Percentiles rank a stretch among this genome's conserved stretches.
Evolutionary conservation across 2,797 vertebrate species (phyloP).

Genomic region (Lepilemur septentrionalis): DNA sequence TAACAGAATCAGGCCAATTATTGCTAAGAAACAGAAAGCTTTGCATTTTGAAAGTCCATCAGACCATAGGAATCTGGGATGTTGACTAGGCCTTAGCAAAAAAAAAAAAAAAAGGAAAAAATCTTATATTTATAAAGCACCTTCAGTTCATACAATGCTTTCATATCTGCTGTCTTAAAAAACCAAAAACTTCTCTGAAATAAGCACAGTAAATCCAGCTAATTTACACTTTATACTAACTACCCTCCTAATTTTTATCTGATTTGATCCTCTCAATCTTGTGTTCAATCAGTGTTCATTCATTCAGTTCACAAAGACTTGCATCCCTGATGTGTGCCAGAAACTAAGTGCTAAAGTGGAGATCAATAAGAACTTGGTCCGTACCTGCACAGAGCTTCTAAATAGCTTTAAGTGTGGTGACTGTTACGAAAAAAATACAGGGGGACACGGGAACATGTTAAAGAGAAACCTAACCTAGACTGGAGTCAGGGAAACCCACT

Average conservation of each 20-base stretch:
- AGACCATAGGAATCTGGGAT: neutral
- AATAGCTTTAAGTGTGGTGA: neutral
- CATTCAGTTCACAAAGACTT: neutral
- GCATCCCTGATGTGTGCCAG: neutral
- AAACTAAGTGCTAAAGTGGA: neutral
- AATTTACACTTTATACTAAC: neutral
- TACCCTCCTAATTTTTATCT: neutral
- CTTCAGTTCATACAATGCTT: neutral
- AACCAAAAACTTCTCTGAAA: neutral
- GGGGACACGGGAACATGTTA: neutral
- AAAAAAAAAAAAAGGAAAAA: neutral
- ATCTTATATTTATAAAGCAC: slow-evolving; percentile 1
- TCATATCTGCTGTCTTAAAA: neutral
- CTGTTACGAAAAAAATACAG: neutral
- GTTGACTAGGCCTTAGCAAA: neutral
- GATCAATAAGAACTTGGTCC: neutral
- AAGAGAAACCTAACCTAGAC: neutral
- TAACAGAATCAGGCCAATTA: neutral
- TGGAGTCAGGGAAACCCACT: neutral
- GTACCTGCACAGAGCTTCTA: slow-evolving; percentile 8
- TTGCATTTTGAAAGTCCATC: neutral
- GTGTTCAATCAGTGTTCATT: neutral
- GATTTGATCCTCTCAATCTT: neutral
- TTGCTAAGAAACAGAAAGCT: neutral
- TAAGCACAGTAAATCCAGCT: neutral